Evolutionary conservation across 2,888 invertebrate genomes (phyloP), one percentile per base, ranked within the genome.

Genomic region (Leptopterna dolabrata): DNA sequence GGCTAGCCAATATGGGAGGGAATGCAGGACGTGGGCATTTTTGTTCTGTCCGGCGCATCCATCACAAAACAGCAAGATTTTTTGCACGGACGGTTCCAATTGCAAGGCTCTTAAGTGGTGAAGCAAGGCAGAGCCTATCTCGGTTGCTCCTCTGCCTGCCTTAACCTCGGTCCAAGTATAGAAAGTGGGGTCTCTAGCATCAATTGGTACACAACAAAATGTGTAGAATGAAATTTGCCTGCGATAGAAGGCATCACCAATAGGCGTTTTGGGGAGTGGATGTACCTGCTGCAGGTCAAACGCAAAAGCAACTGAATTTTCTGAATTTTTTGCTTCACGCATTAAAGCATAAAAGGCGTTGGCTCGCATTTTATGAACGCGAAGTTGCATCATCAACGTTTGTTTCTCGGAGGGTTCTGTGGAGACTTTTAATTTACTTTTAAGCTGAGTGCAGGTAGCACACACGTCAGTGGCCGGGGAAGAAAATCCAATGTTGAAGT

Each of bases 291-390:
- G 87, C 0, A 87, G 30, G 24, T 81, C 87, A 43, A 86, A 86
- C 9, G 78, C 36, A 51, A 87, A 87, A 30, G 80, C n/a, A 36
- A 63, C n/a, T 6, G 76, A 41, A 43, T 63, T 30, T 11, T 30
- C 55, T 3, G n/a, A 19, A n/a, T 14, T 27, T 13, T 11, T 47
- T 76, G 83, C 78, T 14, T 76, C 87, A 14, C 88, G 87, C 88
- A 89, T 89, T 14, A 71, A 4, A 3, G 41, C 47, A 87, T 89
- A 85, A 63, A 89, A 89, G 36, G 78, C 86, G 45, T 89, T 88
- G 16, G 89, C 89, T 19, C 89, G 43, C 45, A 86, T 30, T 70
- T 88, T 88, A 51, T 89, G 89, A 19, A 89, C 30, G n/a, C 80
- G 41, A 16, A 88, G 80, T 41, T 88, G 47, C 24, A 73, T 76